Evolutionary conservation across 2,888 invertebrate genomes (phyloP).

Genomic region (Ferrisia virgata): DNA sequence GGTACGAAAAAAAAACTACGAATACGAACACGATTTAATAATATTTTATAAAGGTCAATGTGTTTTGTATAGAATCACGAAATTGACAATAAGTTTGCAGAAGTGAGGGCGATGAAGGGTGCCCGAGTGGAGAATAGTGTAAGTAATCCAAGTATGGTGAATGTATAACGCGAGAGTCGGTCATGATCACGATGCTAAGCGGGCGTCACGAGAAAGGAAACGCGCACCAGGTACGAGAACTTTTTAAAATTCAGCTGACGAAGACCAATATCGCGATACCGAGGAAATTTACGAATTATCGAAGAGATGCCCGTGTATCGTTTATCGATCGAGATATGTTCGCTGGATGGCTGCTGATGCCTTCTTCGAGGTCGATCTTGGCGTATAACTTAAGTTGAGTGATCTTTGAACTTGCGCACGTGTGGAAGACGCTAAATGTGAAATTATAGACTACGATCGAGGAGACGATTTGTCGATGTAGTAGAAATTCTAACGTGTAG

Average conservation of each 20-base stretch:
- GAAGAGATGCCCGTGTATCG: neutral
- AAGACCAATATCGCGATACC: too few species aligned
- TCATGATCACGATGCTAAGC: neutral
- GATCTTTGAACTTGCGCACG: constrained; percentile 16
- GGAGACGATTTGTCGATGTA: neutral
- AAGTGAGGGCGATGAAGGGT: constrained; percentile 52
- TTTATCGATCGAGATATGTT: neutral
- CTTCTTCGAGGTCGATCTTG: neutral
- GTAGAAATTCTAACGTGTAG: neutral
- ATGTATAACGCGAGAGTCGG: neutral
- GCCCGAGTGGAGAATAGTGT: neutral
- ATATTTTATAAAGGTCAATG: neutral
- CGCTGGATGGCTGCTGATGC: neutral
- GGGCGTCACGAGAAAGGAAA: neutral
- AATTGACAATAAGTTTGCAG: constrained; percentile 52
- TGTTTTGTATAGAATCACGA: constrained; percentile 31
- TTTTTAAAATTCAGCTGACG: neutral
- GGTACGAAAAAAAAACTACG: neutral
- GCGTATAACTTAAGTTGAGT: neutral
- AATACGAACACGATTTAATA: neutral
- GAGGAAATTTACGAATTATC: neutral
- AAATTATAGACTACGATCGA: neutral
- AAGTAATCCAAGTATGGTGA: neutral
- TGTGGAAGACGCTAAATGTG: neutral
- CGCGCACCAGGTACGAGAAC: too few species aligned